Percentiles rank a stretch among this genome's conserved stretches.
These are phyloP conservation scores for Macropodus opercularis DNA, from an alignment of 2,797 vertebrate genomes.

Conservation along the genomic window DNA sequence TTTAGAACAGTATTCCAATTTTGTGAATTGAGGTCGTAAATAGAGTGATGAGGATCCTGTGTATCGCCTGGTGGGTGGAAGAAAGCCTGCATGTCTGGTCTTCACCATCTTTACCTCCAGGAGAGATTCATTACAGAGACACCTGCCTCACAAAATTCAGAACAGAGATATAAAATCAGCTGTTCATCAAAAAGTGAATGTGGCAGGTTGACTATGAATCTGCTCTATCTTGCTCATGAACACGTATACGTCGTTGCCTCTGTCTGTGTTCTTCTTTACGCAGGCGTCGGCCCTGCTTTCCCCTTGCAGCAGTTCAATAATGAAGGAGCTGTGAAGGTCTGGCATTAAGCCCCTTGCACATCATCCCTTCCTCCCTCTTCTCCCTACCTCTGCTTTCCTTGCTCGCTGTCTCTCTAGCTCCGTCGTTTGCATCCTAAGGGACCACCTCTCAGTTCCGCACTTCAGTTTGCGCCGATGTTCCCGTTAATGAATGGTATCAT, in stretches of 20 bases:
- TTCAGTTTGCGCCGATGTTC: constrained; percentile 52
- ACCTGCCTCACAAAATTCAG: constrained; percentile 38
- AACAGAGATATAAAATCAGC: constrained; percentile 12
- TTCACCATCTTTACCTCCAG: not conserved
- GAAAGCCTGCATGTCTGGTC: not conserved
- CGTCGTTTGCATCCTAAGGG: constrained; percentile 53
- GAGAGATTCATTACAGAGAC: constrained; percentile 16
- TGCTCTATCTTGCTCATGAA: constrained; percentile 19
- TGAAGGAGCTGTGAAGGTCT: constrained; percentile 72
- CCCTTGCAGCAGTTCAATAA: constrained; percentile 62
- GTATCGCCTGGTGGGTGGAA: not conserved
- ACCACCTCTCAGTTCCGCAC: constrained; percentile 58
- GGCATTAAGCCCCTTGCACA: constrained; percentile 52
- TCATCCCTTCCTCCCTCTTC: constrained; percentile 25
- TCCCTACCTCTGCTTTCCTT: constrained; percentile 7
- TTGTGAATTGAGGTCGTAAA: too few species aligned
- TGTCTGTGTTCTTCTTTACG: constrained; percentile 29
- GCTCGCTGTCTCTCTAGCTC: constrained; percentile 16
- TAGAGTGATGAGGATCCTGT: not conserved
- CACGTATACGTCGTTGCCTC: constrained; percentile 12
- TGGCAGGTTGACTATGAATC: constrained; percentile 37
- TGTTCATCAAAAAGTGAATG: constrained; percentile 44
- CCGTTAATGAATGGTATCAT: constrained; percentile 66
- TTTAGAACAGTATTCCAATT: too few species aligned
- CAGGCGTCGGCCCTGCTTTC: constrained; percentile 36